Evolutionary conservation across 2,888 invertebrate genomes (phyloP), one percentile per base, ranked within the genome.

Genomic region (Gastracanthus pulcherrimus): DNA sequence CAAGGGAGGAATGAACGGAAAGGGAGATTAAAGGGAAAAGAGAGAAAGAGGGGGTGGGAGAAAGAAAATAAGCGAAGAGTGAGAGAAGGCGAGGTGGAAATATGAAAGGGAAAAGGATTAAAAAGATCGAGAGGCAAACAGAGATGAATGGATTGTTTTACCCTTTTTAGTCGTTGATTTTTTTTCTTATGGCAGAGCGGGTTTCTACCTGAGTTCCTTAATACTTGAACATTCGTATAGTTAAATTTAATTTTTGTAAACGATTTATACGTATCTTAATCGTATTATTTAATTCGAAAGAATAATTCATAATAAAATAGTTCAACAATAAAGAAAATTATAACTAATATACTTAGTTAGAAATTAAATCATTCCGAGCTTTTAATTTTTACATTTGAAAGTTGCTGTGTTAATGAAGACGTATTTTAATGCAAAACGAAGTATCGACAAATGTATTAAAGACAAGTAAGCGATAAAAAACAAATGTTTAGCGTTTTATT

Each of bases 141-240:
- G n/a, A 66, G 36, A 67, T 34, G 60, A 67, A 80, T 74, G 67
- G 74, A 79, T 74, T 72, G 55, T 79, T 64, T 79, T 71, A 51
- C 58, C 36, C 23, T 23, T 23, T 13, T 26, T 74, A n/a, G n/a
- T n/a, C n/a, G n/a, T 62, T n/a, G 19, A 13, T 51, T 51, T 36
- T 64, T 51, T 51, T 23, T 62, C 19, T 16, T 51, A 11, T 11
- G 7, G n/a, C 29, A 0, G n/a, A 6, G 16, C 19, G 11, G 16
- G 19, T 6, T 60, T 34, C 31, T n/a, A 45, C n/a, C 45, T 16
- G 31, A 67, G 45, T 31, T 45, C 23, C 29, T 26, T 58, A 66
- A 36, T 66, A 66, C 29, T 66, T 36, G 29, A 66, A 66, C 16
- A 16, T 67, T 62, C 16, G 6, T 36, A 62, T 34, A 2, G 9